These are phyloP conservation scores for Excalfactoria chinensis DNA, from an alignment of 2,113 vertebrate genomes.

Conservation along the genomic window DNA sequence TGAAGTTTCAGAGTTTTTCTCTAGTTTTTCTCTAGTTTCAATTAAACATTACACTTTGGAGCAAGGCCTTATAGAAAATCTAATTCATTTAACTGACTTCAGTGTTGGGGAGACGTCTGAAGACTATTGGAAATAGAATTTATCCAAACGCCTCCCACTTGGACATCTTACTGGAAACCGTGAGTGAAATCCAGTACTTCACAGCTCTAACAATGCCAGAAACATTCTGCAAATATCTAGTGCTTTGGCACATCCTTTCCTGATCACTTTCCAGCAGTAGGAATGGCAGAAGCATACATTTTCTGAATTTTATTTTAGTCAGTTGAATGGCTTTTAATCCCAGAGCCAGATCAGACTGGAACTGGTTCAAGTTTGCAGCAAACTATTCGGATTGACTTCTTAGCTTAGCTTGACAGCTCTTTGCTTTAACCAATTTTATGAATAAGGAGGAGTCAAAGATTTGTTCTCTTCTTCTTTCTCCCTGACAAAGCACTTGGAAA, in stretches of 20 bases:
- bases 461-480: not conserved
- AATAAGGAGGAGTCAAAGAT: not conserved
- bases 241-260: constrained; percentile 19
- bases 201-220: not conserved
- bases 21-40: not conserved
- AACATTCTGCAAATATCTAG: constrained; percentile 35
- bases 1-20: too few relatives aligned
- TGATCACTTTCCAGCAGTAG: not conserved
- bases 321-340: constrained; percentile 13
- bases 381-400: not conserved
- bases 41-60: not conserved
- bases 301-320: constrained; percentile 42
- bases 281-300: constrained; percentile 17
- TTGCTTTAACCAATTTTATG: not conserved
- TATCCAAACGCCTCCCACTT: not conserved
- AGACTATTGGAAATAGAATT: constrained; percentile 1
- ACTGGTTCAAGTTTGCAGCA: not conserved
- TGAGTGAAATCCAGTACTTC: not conserved
- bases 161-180: constrained; percentile 34
- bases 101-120: not conserved
- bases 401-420: not conserved
- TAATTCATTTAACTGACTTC: constrained; percentile 32
- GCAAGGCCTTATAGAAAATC: not conserved
- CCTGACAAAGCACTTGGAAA: not conserved
- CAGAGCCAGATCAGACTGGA: constrained; percentile 10